Evolutionary conservation across 2,888 invertebrate species (phyloP), one percentile per base, ranked within the genome.

Genomic region (Caenorhabditis angaria): DNA sequence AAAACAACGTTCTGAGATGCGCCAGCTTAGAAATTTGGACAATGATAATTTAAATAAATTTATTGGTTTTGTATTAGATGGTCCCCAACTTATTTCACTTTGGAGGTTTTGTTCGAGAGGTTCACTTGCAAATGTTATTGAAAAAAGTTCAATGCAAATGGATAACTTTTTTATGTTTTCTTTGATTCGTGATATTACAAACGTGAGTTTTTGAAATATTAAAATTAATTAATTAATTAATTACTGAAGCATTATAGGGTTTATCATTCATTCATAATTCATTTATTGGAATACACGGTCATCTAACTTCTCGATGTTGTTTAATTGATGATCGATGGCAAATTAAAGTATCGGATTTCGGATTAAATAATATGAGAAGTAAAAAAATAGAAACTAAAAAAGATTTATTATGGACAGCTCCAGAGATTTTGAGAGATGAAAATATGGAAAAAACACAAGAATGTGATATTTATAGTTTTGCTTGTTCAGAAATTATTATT

Each of bases 1-100:
- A 1, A 60, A 64, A 12, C 70, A 76, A 25, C 68, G 60, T 24
- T 8, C 56, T 3, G 56, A 71, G 18, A 50, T 78, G 47, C 58
- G 78, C 62, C 50, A 83, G 80, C 57, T 85, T 47, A 70, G 84
- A 22, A 68, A 76, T 22, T 27, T 87, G 32, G 83, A 86, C 24
- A 77, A 87, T 70, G 85, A 85, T 59, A 86, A 86, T 60, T 62
- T 83, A 51, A 86, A 87, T 65, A 76, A 80, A 28, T 86, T 86
- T 67, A 66, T 83, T 25, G 86, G 86, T 2, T 35, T 86, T 35
- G 83, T 79, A 20, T 59, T 81, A 1, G 84, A 86, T 55, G 81
- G 77, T 8, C 82, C 82, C 2, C 59, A 82, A 20, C 59, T 75
- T 24, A 61, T 80, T 56, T 77, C 85, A 3, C 57, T 85, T 25